A percentile compares a stretch with the other conserved stretches of the same genome.
Evolutionary conservation across 2,113 vertebrate genomes (phyloP).

Genomic region (Hylia prasina): DNA sequence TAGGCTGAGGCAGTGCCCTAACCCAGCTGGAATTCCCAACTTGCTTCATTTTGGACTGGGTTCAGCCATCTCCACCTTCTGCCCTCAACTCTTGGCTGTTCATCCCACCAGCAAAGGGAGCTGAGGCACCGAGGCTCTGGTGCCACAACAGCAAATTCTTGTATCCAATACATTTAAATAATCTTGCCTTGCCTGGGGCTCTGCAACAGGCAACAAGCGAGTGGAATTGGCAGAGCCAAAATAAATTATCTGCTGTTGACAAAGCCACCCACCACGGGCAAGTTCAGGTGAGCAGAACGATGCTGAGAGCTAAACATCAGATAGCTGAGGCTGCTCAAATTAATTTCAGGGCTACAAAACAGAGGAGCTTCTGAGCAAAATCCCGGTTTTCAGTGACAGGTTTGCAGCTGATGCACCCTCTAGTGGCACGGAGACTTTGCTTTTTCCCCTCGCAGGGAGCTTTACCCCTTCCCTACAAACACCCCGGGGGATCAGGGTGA

Average conservation of each 20-base stretch:
- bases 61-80: not conserved
- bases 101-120: not conserved
- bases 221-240: not conserved
- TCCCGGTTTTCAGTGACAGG: not conserved
- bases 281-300: slow-evolving; percentile 5
- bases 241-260: slow-evolving; percentile 46
- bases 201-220: not conserved
- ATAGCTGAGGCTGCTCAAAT: not conserved
- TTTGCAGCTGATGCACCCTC: slow-evolving; percentile 28
- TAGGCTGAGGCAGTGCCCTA: not conserved
- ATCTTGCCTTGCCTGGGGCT: not conserved
- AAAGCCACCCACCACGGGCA: slow-evolving; percentile 27
- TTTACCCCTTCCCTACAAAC: not conserved
- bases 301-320: not conserved
- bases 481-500: not conserved
- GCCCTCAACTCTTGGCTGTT: not conserved
- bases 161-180: slow-evolving; percentile 31
- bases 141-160: not conserved
- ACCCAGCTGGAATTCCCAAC: not conserved
- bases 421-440: slow-evolving; percentile 20
- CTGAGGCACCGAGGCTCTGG: not conserved
- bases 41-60: not conserved
- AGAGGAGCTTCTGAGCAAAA: not conserved
- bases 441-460: not conserved
- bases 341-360: slow-evolving; percentile 9